phyloP scores from a whole-genome alignment of 2,113 vertebrate genomes.

The Esox niger region DNA sequence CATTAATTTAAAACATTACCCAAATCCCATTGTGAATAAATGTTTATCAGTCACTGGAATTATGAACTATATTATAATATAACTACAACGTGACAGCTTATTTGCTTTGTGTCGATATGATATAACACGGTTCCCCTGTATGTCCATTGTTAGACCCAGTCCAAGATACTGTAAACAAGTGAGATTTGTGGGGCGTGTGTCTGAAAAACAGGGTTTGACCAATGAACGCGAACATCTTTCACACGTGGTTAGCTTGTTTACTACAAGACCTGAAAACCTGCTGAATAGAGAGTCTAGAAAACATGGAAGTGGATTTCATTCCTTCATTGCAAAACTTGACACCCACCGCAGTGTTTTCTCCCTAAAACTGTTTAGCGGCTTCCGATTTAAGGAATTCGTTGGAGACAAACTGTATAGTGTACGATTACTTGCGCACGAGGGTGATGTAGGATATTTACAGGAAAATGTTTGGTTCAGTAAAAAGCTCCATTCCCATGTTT shows the following conservation, averaged over 20 bases:
- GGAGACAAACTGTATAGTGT: not conserved
- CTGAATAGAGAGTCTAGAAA: constrained; percentile 7
- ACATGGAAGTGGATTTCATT: constrained; percentile 1
- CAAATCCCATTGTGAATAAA: too few species aligned
- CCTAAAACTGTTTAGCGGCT: not conserved
- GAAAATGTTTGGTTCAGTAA: not conserved
- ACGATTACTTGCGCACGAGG: not conserved
- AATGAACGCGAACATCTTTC: constrained; percentile 22
- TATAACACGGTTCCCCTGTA: not conserved
- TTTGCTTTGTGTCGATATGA: too few species aligned
- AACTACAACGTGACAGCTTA: not conserved
- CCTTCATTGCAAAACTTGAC: too few species aligned
- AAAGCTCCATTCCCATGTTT: not conserved
- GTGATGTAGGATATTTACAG: not conserved
- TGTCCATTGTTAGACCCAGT: not conserved
- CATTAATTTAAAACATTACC: too few species aligned
- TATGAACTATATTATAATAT: not conserved
- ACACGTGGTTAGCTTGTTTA: constrained; percentile 45
- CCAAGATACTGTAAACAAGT: not conserved
- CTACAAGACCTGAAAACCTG: constrained; percentile 28
- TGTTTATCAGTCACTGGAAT: not conserved
- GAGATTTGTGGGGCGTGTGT: constrained; percentile 32
- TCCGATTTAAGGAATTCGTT: not conserved
- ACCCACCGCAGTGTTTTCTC: not conserved
- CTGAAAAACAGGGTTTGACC: constrained; percentile 25